Percentiles rank a stretch among this genome's conserved stretches.
Conservation (phyloP, 2,113 vertebrate genomes). For the Hypomesus transpacificus region DNA sequence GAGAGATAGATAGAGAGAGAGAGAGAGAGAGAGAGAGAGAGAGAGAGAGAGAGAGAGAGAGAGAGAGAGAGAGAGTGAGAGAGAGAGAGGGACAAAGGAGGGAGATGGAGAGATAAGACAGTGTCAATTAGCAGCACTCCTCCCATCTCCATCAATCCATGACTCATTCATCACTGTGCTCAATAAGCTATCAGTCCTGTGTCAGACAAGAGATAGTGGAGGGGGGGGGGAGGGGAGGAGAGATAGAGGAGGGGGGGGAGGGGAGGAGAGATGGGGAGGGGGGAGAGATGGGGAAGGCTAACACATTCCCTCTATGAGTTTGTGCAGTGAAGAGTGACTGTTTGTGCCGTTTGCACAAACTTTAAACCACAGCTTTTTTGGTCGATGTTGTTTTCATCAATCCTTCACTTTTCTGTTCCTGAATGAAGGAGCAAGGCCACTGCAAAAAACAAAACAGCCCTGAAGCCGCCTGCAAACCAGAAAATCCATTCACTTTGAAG, state of each 20-base stretch:
- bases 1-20: background rate
- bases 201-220: constrained; percentile 26
- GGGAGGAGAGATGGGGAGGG: background rate
- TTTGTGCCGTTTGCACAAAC: no score
- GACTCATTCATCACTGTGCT: constrained; percentile 56
- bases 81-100: constrained; percentile 33
- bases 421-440: no score
- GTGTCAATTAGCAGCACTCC: constrained; percentile 54
- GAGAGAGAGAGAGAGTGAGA: constrained; percentile 3
- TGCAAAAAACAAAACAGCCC: no score
- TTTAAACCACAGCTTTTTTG: no score
- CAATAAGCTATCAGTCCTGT: constrained; percentile 46
- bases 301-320: background rate
- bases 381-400: background rate
- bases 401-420: no score
- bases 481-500: no score
- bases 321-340: no score
- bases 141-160: constrained; percentile 52
- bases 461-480: background rate
- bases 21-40: background rate
- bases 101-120: constrained; percentile 49
- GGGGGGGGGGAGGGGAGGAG: background rate
- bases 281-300: background rate
- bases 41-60: constrained; percentile 16
- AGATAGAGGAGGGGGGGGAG: background rate